Percentiles rank a stretch among this genome's conserved stretches.
phyloP scores from a whole-genome alignment of 2,888 invertebrate species.

The Micropterix aruncella region DNA sequence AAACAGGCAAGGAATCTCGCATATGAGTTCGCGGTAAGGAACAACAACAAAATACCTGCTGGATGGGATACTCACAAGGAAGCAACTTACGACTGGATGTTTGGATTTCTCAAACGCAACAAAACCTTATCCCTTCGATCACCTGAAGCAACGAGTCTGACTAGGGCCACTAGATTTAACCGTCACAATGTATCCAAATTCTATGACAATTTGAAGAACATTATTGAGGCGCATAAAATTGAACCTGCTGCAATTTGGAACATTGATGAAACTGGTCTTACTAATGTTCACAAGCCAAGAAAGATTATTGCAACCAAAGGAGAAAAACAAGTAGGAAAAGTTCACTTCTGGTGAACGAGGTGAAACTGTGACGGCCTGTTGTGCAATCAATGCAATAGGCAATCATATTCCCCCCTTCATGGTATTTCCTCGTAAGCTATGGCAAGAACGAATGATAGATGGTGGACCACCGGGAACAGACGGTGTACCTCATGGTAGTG shows the following conservation, averaged over 20 bases:
- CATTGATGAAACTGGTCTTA: slow-evolving; percentile 12
- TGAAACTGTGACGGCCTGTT: slow-evolving; percentile 17
- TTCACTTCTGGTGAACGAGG: slow-evolving; percentile 15
- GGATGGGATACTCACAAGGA: background rate
- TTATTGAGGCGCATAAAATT: slow-evolving; percentile 8
- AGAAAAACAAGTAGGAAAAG: slow-evolving; percentile 13
- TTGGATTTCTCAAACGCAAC: slow-evolving; percentile 12
- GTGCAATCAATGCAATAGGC: slow-evolving; percentile 19
- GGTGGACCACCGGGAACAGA: slow-evolving; percentile 18
- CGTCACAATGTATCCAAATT: slow-evolving; percentile 10
- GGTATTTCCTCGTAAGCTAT: slow-evolving; percentile 19
- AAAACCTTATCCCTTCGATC: slow-evolving; percentile 9
- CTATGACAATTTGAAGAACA: slow-evolving; percentile 11
- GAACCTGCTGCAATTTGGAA: slow-evolving; percentile 10
- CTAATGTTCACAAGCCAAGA: slow-evolving; percentile 10
- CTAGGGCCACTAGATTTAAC: slow-evolving; percentile 10
- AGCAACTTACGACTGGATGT: slow-evolving; percentile 7
- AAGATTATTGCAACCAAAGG: slow-evolving; percentile 11
- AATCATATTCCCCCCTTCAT: slow-evolving; percentile 20
- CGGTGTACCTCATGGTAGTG: slow-evolving; percentile 16
- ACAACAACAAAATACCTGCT: background rate
- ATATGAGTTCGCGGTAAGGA: background rate
- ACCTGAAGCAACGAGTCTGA: slow-evolving; percentile 12
- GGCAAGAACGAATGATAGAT: slow-evolving; percentile 17
- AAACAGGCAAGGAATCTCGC: too few relatives aligned